These are phyloP conservation scores for Montipora cactus DNA, from an alignment of 64 coral and sea anemone genomes.

Conservation along the genomic window DNA sequence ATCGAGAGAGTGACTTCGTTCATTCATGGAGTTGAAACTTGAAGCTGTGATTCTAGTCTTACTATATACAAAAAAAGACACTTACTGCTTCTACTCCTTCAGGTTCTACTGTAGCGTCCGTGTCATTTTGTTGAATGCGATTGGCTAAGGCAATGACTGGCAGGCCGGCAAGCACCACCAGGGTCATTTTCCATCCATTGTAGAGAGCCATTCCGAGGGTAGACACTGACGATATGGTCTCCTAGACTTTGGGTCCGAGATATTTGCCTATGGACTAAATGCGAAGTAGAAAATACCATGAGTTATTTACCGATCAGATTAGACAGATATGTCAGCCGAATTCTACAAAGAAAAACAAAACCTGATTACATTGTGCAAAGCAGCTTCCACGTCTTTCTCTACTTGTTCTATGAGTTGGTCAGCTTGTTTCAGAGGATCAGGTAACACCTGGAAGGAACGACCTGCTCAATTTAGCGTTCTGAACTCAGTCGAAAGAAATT, in stretches of 20 bases:
- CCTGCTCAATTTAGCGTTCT: too few species aligned
- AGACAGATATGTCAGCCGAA: neutral
- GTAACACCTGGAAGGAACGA: neutral
- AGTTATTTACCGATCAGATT: neutral
- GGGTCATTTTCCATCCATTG: conserved; percentile 98
- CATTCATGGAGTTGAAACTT: neutral
- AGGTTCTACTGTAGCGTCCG: conserved; percentile 57
- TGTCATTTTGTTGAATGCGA: conserved; percentile 81
- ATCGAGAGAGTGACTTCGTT: neutral
- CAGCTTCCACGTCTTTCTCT: conserved; percentile 76
- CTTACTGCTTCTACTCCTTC: conserved; percentile 48
- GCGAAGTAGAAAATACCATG: neutral
- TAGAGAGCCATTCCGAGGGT: conserved; percentile 82
- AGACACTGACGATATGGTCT: conserved; percentile 75
- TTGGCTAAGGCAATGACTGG: conserved; percentile 84
- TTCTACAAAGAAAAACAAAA: neutral
- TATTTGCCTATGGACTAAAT: conserved; percentile 74
- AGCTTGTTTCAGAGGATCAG: conserved; percentile 70
- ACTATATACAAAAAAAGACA: neutral
- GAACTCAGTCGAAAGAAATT: too few species aligned
- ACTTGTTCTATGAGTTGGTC: conserved; percentile 55
- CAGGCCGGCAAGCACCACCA: conserved; percentile 86
- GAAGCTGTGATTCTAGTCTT: neutral
- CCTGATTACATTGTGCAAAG: conserved; percentile 71
- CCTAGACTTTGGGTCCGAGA: conserved; percentile 80